phyloP scores from a whole-genome alignment of 1,140 invertebrate species.

The Saccostrea cuccullata region DNA sequence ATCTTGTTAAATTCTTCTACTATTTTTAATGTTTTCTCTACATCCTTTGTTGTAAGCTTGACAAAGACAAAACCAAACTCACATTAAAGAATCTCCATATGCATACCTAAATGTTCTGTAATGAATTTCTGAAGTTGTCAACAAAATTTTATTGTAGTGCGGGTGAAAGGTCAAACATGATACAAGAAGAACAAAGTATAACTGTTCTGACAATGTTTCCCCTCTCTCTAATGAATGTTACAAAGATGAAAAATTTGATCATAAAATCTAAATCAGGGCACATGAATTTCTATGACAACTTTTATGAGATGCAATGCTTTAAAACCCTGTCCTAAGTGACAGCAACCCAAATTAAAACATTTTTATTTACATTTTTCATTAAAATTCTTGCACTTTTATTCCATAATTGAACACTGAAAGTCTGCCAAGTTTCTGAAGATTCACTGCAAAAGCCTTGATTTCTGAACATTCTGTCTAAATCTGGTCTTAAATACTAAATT shows the following conservation, averaged over 20 bases:
- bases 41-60: not conserved
- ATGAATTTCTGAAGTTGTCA: slow-evolving; percentile 7
- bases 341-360: too few species aligned
- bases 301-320: not conserved
- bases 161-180: not conserved
- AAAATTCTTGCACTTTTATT: too few species aligned
- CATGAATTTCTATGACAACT: not conserved
- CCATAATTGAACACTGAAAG: too few species aligned
- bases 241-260: slow-evolving; percentile 27
- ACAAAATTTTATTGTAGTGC: not conserved
- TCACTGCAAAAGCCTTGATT: too few species aligned
- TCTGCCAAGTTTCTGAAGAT: too few species aligned
- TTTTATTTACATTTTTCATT: too few species aligned
- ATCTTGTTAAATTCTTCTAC: not conserved
- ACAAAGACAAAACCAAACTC: not conserved
- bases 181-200: not conserved
- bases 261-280: slow-evolving; percentile 12
- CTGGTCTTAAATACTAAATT: too few species aligned
- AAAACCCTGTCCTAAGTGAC: not conserved
- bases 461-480: too few species aligned
- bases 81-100: not conserved
- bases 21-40: not conserved
- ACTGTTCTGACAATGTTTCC: not conserved
- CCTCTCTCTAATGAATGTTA: not conserved
- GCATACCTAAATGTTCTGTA: not conserved